A percentile compares a stretch with the other conserved stretches of the same genome.
These are phyloP conservation scores for Myopa tessellatipennis DNA, from an alignment of 2,888 invertebrate species.

Conservation along the genomic window DNA sequence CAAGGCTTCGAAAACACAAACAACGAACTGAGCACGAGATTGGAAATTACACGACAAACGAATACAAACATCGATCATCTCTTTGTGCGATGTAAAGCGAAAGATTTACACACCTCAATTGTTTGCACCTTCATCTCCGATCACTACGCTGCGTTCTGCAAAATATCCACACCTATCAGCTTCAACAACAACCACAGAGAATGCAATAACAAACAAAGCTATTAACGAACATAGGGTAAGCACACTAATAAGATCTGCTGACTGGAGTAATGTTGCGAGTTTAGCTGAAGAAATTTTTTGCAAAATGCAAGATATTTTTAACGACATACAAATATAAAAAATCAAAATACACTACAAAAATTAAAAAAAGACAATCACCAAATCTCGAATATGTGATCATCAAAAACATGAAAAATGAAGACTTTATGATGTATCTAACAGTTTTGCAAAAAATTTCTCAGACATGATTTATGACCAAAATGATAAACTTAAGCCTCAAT, in stretches of 20 bases:
- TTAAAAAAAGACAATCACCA: constrained; percentile 9
- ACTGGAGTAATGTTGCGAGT: too few relatives aligned
- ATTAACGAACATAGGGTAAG: not conserved
- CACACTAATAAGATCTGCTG: not conserved
- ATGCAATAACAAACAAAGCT: not conserved
- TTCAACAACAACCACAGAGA: not conserved
- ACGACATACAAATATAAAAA: constrained; percentile 20
- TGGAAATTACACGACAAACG: constrained; percentile 1
- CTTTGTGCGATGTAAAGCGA: constrained; percentile 5
- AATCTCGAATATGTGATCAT: constrained; percentile 11
- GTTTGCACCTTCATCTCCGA: constrained; percentile 27
- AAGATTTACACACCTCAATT: not conserved
- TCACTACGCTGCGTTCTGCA: constrained; percentile 25
- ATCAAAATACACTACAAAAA: not conserved
- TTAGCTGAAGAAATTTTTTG: constrained; percentile 15
- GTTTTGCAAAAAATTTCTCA: not conserved
- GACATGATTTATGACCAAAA: not conserved
- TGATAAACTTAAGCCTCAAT: too few relatives aligned
- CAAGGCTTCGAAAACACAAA: constrained; percentile 17
- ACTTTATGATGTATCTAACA: not conserved
- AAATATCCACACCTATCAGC: not conserved
- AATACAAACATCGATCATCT: constrained; percentile 14
- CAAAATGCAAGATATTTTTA: constrained; percentile 19
- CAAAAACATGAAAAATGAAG: constrained; percentile 15
- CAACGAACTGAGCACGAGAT: not conserved